Base-by-base conservation (phyloP, 2,797 vertebrate species). In the Cheirogaleus major region DNA sequence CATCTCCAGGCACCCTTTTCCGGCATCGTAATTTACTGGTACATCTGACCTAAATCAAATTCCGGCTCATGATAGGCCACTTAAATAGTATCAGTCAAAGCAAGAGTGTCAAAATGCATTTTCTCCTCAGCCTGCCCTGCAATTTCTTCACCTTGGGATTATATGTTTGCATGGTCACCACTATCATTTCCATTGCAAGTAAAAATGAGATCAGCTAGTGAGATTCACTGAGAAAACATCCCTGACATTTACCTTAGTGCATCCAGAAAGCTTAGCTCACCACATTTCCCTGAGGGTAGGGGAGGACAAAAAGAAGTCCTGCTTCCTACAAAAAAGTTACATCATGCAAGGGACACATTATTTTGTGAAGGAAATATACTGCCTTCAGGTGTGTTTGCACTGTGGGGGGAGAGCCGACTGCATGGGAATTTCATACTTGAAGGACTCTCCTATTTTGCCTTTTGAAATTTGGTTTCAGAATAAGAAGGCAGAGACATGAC, bases 221-320 rank as follows among this genome's bases (percentile, higher is more conserved):
- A 87, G 89, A 57, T 57, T 90, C 61, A 55, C 83, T 94, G 87
- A 91, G 79, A 89, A 97, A 95, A 94, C 80, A 91, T 89, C 48
- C 20, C 75, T 97, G 95, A 91, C 82, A 95, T 98, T 97, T 96
- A 95, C 89, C 48, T 87, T 70, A 52, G 80, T 45, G 57, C 17
- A 65, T 72, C 70, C 45, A 93, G 83, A 95, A 93, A 94, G 83
- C 84, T 85, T 72, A 89, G 84, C 57, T 55, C 13, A 41, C 32
- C 17, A 32, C 23, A 61, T 9, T 63, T 93, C 32, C 89, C 67
- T 32, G 5, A 30, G 50, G 35, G 5, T 3, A 63, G 13, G 25
- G 27, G 11, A 8, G 0, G 2, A 12, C 38, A 38, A 61, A 15
- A 59, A 43, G 7, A 9, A 82, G 30, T n/a, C 18, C 30, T 38